Evolutionary conservation across 1,140 invertebrate species (phyloP), one percentile per base, ranked within the genome.

Genomic region (Dolichoris vasculosae): DNA sequence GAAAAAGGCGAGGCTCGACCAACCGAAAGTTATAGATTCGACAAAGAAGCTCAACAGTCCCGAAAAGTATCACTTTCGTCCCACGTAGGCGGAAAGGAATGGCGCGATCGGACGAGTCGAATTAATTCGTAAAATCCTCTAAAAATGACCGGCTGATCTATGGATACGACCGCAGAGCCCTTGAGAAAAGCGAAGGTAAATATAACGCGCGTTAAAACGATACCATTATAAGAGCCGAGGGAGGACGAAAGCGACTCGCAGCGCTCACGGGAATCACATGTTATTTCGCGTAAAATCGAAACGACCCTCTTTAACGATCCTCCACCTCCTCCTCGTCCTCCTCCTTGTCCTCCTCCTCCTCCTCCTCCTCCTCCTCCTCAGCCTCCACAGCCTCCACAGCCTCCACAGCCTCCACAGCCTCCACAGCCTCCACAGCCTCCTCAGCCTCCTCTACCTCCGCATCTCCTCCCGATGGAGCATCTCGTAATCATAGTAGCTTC

Each of bases 51-150:
- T 76, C 67, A 51, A n/a, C 69, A 75, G 48, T 48, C 69, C 30
- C 81, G 51, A 83, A 83, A 83, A 83, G 82, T 83, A 77, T 83
- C 82, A 38, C 75, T 83, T 77, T 77, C 82, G 26, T 71, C 32
- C 43, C 59, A 35, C 20, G 48, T 23, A 73, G 67, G 69, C 46
- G 59, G 82, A 75, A 51, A 64, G 51, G 48, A 46, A 75, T 20
- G 30, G 64, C 43, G 80, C 63, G 63, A 71, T 71, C 46, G n/a
- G 64, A 38, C 40, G 43, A 35, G 64, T 67, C 75, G 75, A 84
- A 77, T 84, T 84, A 84, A 84, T 84, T 84, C 32, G 71, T 43
- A 32, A 79, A 79, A 79, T 15, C 59, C 40, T 48, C 15, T 55
- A 26, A 59, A 78, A 78, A 78, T 59, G n/a, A 78, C 51, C 75